Evolutionary conservation across 2,888 invertebrate genomes (phyloP).

Genomic region (Phasia obesa): DNA sequence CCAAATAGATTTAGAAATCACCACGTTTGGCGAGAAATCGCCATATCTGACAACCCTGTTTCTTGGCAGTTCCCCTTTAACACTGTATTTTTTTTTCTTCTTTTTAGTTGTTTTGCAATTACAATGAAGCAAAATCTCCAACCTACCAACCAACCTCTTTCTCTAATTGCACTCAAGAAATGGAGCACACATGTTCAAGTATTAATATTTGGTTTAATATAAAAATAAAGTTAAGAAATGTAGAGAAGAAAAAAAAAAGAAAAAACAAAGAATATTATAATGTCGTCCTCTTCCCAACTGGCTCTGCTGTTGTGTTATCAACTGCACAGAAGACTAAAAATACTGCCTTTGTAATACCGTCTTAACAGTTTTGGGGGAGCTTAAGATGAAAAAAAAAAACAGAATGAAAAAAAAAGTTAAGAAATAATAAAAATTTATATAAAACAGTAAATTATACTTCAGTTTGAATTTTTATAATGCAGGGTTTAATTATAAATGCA

Average conservation of each 20-base stretch:
- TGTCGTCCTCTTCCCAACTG: conserved; percentile 12
- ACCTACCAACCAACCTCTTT: conserved; percentile 36
- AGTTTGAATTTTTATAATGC: conserved; percentile 58
- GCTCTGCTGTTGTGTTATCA: conserved; percentile 41
- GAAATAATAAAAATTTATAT: conserved; percentile 35
- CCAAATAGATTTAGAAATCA: no score
- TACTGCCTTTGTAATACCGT: background rate
- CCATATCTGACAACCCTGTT: no score
- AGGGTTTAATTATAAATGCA: conserved; percentile 67
- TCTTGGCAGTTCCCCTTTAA: background rate
- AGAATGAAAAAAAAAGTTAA: background rate
- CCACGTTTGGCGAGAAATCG: no score
- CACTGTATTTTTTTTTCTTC: conserved; percentile 22
- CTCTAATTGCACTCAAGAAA: conserved; percentile 66
- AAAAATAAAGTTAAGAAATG: conserved; percentile 48
- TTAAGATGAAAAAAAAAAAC: background rate
- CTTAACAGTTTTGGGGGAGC: conserved; percentile 18
- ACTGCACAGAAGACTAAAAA: conserved; percentile 17
- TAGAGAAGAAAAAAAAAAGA: no score
- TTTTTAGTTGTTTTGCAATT: no score
- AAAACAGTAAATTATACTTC: conserved; percentile 59
- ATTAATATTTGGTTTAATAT: conserved; percentile 68
- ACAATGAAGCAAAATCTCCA: conserved; percentile 19
- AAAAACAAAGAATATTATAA: conserved; percentile 31
- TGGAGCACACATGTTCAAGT: conserved; percentile 71